Evolutionary conservation across 2,888 invertebrate species (phyloP), one percentile per base, ranked within the genome.

Genomic region (Schrankia costaestrigalis): DNA sequence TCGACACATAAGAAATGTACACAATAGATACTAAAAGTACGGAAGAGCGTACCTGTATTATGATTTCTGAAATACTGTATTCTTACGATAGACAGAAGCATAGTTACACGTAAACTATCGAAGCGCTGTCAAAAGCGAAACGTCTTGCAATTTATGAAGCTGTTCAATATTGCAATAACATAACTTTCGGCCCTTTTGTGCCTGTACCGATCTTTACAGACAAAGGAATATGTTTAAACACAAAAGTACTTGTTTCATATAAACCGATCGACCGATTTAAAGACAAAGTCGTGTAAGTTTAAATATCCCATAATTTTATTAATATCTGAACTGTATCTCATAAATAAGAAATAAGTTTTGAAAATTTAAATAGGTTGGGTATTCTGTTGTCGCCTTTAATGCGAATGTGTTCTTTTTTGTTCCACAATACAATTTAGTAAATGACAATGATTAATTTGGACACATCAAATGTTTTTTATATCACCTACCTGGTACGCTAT

Each of bases 121-220:
- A 7, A 57, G 56, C 54, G 53, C 58, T 67, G 71, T 70, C 74
- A 64, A 56, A 60, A 63, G 54, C 54, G 50, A 64, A 70, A 63
- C 65, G 51, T 69, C 65, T 46, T 45, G 46, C 56, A 68, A 77
- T 78, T 77, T 78, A 78, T 77, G 65, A 55, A 63, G 64, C 61
- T 56, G 63, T 67, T 69, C 60, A 52, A 52, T 67, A 63, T 66
- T 41, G 57, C 65, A 68, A 68, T 73, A 75, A 71, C 73, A 76
- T 74, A 65, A 72, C 72, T 73, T 73, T 71, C 60, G 63, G 63
- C 44, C 65, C 71, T 67, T 73, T 78, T 72, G 71, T 39, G 39
- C 39, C 35, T 38, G 54, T 46, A 49, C 40, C 56, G 34, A 45
- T 48, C 44, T 48, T 40, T 49, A 35, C 30, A 44, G 42, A 45